phyloP scores from a whole-genome alignment of 2,797 vertebrate species.

The Myotis daubentonii region DNA sequence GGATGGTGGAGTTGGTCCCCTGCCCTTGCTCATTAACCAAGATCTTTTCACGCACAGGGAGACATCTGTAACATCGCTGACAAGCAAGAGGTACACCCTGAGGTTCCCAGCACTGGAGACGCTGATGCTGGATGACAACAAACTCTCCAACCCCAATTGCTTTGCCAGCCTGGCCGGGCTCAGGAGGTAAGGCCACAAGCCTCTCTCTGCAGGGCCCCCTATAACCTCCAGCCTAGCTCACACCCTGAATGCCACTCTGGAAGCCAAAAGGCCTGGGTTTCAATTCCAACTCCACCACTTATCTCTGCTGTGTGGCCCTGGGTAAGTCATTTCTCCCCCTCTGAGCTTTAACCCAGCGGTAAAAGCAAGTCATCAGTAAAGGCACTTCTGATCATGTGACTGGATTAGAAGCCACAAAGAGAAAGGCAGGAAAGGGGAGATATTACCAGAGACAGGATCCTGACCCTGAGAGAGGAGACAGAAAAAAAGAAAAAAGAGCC shows the following conservation, averaged over 20 bases:
- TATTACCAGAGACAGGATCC: neutral
- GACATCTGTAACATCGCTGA: slow-evolving; percentile 9
- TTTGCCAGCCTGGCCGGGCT: slow-evolving; percentile 89
- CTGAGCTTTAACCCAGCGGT: neutral
- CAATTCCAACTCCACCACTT: neutral
- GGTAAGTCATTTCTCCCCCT: neutral
- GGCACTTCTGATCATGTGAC: slow-evolving; percentile 16
- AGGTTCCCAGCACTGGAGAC: slow-evolving; percentile 89
- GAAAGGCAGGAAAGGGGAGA: neutral
- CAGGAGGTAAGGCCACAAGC: slow-evolving; percentile 84
- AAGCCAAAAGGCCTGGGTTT: neutral
- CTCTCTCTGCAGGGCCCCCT: neutral
- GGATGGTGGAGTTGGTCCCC: neutral
- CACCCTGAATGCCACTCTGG: neutral
- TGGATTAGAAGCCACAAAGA: slow-evolving; percentile 3
- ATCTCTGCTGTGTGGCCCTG: neutral
- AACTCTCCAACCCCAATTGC: slow-evolving; percentile 85
- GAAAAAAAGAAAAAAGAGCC: neutral
- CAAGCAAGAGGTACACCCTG: slow-evolving; percentile 66
- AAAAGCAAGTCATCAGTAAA: neutral
- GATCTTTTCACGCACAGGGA: slow-evolving; percentile 66
- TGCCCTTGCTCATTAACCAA: slow-evolving; percentile 10
- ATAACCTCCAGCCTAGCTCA: neutral
- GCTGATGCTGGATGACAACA: slow-evolving; percentile 91
- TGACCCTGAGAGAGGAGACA: slow-evolving; percentile 1